Evolutionary conservation across 2,797 vertebrate genomes (phyloP).

Genomic region (Kryptopterus vitreolus): DNA sequence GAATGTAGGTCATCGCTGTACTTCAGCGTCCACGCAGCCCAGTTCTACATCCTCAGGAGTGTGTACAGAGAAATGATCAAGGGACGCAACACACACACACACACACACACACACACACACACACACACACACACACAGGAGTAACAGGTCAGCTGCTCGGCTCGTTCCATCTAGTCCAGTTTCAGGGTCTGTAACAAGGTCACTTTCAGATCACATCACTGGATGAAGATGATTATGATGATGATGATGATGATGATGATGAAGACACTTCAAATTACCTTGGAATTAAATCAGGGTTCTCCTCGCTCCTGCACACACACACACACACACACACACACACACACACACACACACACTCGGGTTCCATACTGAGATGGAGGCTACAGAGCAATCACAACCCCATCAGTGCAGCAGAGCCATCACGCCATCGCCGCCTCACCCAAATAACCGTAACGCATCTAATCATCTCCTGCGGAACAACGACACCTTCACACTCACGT

Average conservation of each 20-base stretch:
- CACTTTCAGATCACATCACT: slow-evolving; percentile 39
- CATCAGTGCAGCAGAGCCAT: slow-evolving; percentile 7
- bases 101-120: slow-evolving; percentile 28
- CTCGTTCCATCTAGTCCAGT: slow-evolving; percentile 45
- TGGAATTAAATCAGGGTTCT: no score
- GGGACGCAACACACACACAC: slow-evolving; percentile 13
- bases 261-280: no score
- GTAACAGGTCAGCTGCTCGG: slow-evolving; percentile 47
- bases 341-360: not conserved
- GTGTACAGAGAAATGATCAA: slow-evolving; percentile 47
- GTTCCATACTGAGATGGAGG: no score
- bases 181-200: slow-evolving; percentile 42
- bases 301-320: no score
- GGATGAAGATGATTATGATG: no score
- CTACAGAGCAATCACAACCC: not conserved
- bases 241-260: no score
- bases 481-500: no score
- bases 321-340: not conserved
- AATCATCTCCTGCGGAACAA: no score
- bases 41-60: slow-evolving; percentile 54
- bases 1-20: slow-evolving; percentile 57
- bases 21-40: slow-evolving; percentile 50
- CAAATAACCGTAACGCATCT: no score
- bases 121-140: slow-evolving; percentile 31
- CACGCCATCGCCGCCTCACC: not conserved